Conservation (phyloP, 2,113 vertebrate species). For the Pitta sordida region DNA sequence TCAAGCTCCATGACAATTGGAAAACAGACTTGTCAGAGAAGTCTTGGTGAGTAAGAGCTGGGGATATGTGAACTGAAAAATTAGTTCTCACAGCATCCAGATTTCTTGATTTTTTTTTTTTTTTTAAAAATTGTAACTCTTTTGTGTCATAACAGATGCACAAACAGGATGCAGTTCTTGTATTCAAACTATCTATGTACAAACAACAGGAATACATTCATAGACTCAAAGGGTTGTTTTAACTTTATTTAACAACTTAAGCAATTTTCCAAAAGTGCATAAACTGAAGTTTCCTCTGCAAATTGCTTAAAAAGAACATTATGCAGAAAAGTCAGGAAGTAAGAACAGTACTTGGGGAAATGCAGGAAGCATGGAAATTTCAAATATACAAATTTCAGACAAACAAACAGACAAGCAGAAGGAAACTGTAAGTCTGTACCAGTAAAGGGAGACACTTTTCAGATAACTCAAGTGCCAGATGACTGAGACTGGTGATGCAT, state of each 20-base stretch:
- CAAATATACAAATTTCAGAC: slow-evolving; percentile 11
- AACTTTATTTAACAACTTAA: slow-evolving; percentile 12
- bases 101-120: not conserved
- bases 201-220: not conserved
- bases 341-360: slow-evolving; percentile 1
- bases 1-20: not conserved
- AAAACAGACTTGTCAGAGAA: not conserved
- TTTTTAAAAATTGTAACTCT: not conserved
- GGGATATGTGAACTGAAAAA: not conserved
- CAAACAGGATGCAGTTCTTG: not conserved
- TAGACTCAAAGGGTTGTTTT: not conserved
- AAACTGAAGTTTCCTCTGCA: slow-evolving; percentile 37
- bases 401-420: not conserved
- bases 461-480: not conserved
- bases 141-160: not conserved
- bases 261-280: slow-evolving; percentile 13
- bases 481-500: not conserved
- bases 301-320: not conserved
- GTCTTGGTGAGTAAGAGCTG: not conserved
- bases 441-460: slow-evolving; percentile 27
- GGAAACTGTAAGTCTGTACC: not conserved
- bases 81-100: not conserved
- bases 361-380: slow-evolving; percentile 13
- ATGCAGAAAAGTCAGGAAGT: slow-evolving; percentile 32
- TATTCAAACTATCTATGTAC: not conserved